A percentile compares a stretch with the other conserved stretches of the same genome.
Evolutionary conservation across 2,888 invertebrate genomes (phyloP).

Genomic region (Pseudococcus jackbeardsleyi): DNA sequence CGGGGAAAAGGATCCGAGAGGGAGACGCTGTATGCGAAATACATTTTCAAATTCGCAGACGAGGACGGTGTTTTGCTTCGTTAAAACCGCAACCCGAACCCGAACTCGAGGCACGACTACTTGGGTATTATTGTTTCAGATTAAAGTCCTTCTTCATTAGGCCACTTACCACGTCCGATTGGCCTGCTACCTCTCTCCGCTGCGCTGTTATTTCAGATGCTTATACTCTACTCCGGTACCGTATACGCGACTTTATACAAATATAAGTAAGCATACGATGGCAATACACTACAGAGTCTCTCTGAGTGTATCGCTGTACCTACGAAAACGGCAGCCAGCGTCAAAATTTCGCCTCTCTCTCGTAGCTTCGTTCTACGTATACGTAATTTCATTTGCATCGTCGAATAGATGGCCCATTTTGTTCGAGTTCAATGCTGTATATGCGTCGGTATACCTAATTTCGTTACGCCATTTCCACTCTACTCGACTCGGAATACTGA

Average conservation of each 20-base stretch:
- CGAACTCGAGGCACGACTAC: not conserved
- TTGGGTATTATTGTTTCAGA: slow-evolving; percentile 47
- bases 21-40: not conserved
- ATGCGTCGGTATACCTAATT: not conserved
- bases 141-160: slow-evolving; percentile 39
- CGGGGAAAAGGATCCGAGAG: not conserved
- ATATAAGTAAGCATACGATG: too few species aligned
- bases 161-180: slow-evolving; percentile 32
- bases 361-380: not conserved
- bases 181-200: not conserved
- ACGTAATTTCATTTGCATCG: slow-evolving; percentile 43
- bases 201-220: not conserved
- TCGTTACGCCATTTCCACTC: slow-evolving; percentile 35
- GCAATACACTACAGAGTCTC: not conserved
- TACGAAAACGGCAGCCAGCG: too few species aligned
- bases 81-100: slow-evolving; percentile 25
- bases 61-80: not conserved
- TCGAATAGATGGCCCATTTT: slow-evolving; percentile 20
- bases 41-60: not conserved
- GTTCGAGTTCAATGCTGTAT: not conserved
- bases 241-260: too few species aligned
- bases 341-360: not conserved
- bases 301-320: not conserved
- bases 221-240: not conserved
- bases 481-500: slow-evolving; percentile 22